Evolutionary conservation across 2,113 vertebrate genomes (phyloP), one percentile per base, ranked within the genome.

Genomic region (Nerophis lumbriciformis): DNA sequence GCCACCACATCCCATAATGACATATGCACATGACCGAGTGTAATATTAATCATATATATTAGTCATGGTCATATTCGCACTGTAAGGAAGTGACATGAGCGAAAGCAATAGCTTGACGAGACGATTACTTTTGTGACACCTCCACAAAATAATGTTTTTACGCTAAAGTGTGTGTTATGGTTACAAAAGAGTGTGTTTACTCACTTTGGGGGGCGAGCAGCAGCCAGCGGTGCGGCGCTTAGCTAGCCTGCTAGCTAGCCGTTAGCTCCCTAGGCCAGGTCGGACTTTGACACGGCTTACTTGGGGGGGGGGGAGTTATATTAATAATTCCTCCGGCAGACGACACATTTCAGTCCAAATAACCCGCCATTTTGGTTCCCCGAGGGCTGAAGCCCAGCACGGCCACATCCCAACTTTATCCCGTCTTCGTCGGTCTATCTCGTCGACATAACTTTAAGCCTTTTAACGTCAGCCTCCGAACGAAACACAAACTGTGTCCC

Each of bases 321-420:
- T 12, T 5, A 44, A 57, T 21, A 44, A 6, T 1, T 57, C 39
- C n/a, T 12, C 7, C 37, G 14, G 53, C 8, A 9, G 10, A 42
- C 39, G 42, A 45, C 42, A 45, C 1, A 3, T 11, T 45, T 3
- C 8, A n/a, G 15, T 56, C 39, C 16, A 12, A 21, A 44, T 4
- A 19, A 11, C 12, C 28, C 9, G 0, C 55, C 39, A 16, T 39
- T 42, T 44, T 1, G 10, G 10, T 45, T 45, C 42, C 28, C 5
- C 4, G 10, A 0, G 1, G 42, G 42, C 42, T 45, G 38, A 44
- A 19, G 5, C 16, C 16, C n/a, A 44, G 39, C 55, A 21, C n/a
- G 5, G n/a, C 36, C 54, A 57, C n/a, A 21, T 57, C n/a, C 38
- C 55, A 57, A 57, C 55, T 57, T 57, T 57, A 57, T 44, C 55